Base-by-base conservation (phyloP, 2,888 invertebrate genomes). In the Bhutanitis thaidina region DNA sequence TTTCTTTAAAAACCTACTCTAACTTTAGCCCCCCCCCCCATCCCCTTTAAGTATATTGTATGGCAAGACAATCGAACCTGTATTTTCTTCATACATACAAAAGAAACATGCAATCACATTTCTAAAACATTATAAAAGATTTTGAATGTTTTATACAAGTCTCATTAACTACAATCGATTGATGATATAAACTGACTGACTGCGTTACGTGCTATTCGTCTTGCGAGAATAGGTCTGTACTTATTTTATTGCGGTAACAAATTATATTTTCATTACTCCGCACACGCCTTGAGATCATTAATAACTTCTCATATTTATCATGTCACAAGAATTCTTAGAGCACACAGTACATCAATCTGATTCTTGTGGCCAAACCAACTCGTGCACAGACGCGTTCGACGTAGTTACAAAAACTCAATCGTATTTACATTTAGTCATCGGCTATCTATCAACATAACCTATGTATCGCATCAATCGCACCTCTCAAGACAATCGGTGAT, bases 371-470 rank as follows among this genome's bases (percentile, higher is more conserved):
- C 65, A 69, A 69, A 69, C 71, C 74, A 62, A 69, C 61, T 65
- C 58, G 64, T 59, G 62, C 58, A 60, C 63, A 59, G 64, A 65
- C 52, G 55, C 45, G 55, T 47, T 52, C 59, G 49, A 56, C 56
- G 55, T 59, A 54, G 38, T 55, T 71, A 80, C 75, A 79, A 82
- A 80, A 77, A 76, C 73, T 71, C 79, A 77, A 77, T 80, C 69
- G 71, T 84, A 80, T 83, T 84, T 86, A 85, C 81, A 83, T 80
- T 81, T 74, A 79, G 74, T 78, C 75, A 74, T 74, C 69, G 67
- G 68, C 69, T 66, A 85, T 87, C 74, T 71, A 86, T 87, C 87
- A 86, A 71, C 58, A 67, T 65, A 64, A 67, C 67, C 45, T 69
- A 65, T 70, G 62, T 65, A 68, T 65, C 43, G 64, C 75, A 67